These are phyloP conservation scores for Loxodonta africana DNA, from an alignment of 2,113 vertebrate species.

Conservation along the genomic window DNA sequence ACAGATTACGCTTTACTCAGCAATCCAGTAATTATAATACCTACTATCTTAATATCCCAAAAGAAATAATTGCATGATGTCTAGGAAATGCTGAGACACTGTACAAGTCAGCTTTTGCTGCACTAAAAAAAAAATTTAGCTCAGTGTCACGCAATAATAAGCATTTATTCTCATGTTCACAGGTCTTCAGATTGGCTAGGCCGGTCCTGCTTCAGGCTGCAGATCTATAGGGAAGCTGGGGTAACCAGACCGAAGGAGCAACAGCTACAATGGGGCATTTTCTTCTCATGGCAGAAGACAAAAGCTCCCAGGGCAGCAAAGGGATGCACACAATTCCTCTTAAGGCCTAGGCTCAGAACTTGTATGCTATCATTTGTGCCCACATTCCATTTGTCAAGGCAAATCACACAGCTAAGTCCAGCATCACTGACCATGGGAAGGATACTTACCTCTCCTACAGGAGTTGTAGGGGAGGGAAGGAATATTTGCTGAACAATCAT, in stretches of 20 bases:
- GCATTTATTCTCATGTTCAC: neutral
- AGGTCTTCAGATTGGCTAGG: neutral
- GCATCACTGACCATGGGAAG: neutral
- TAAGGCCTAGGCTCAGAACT: neutral
- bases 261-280: neutral
- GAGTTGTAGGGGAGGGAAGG: neutral
- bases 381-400: neutral
- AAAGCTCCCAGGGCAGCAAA: slow-evolving; percentile 13
- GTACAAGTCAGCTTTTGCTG: neutral
- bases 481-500: neutral
- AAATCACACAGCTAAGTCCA: slow-evolving; percentile 51
- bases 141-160: neutral
- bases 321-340: neutral
- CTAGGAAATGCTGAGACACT: slow-evolving; percentile 4
- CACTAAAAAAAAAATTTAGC: neutral
- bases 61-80: slow-evolving; percentile 15
- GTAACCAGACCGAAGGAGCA: neutral
- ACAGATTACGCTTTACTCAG: neutral
- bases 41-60: neutral
- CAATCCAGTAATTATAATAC: neutral
- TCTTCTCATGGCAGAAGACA: neutral
- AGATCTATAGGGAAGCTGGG: neutral
- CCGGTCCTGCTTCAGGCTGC: neutral
- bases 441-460: neutral
- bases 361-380: neutral